phyloP scores from a whole-genome alignment of 2,888 invertebrate genomes.

The Xylota sylvarum region DNA sequence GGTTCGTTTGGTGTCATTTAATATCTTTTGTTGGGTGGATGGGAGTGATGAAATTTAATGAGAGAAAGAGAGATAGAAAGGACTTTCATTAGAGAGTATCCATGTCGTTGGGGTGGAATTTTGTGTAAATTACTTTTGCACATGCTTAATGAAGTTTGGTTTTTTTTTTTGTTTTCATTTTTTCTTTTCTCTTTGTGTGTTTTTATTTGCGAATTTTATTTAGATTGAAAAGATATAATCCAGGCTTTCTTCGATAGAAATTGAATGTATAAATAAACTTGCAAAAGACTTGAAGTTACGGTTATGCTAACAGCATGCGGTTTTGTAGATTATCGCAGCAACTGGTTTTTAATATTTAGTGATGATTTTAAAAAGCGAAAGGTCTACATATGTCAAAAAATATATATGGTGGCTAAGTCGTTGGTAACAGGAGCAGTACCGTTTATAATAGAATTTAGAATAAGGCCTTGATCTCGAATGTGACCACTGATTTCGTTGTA shows the following conservation, averaged over 20 bases:
- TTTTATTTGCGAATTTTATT: background rate
- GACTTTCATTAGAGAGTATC: conserved; percentile 33
- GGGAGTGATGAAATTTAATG: conserved; percentile 15
- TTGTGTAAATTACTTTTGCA: conserved; percentile 49
- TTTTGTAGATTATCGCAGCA: no score
- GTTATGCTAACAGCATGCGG: no score
- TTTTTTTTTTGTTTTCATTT: background rate
- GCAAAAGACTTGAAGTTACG: no score
- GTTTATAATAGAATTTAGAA: no score
- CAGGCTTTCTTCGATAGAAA: background rate
- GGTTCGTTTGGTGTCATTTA: conserved; percentile 46
- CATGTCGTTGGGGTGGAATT: conserved; percentile 13
- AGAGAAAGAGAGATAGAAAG: conserved; percentile 10
- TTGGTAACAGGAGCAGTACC: no score
- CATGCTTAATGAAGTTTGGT: conserved; percentile 35
- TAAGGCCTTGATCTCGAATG: no score
- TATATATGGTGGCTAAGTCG: no score
- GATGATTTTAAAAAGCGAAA: no score
- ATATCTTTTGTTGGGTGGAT: conserved; percentile 10
- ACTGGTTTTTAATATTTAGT: no score
- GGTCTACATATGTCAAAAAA: no score
- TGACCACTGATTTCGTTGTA: no score
- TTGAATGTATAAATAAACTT: background rate
- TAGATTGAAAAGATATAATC: background rate
- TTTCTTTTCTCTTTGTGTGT: background rate